Evolutionary conservation across 2,888 invertebrate species (phyloP).

Genomic region (Chouioia cunea): DNA sequence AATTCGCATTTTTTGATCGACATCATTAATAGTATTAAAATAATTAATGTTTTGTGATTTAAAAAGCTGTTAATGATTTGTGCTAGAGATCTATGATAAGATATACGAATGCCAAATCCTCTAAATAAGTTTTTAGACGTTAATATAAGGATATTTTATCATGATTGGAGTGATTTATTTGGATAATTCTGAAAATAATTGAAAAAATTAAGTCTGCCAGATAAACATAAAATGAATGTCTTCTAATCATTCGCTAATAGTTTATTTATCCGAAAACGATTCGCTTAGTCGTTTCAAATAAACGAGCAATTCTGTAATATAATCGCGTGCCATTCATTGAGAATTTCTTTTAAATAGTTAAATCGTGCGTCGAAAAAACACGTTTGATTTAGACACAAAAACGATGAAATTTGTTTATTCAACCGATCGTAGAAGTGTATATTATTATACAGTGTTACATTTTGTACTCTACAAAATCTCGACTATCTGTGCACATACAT

Average conservation of each 20-base stretch:
- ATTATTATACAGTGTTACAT: slow-evolving; percentile 44
- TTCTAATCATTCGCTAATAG: no score
- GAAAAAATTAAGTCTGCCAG: no score
- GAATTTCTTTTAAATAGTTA: slow-evolving; percentile 36
- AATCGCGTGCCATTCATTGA: slow-evolving; percentile 43
- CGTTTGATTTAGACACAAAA: slow-evolving; percentile 37
- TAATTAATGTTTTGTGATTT: slow-evolving; percentile 26
- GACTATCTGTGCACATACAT: slow-evolving; percentile 34
- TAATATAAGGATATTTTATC: slow-evolving; percentile 26
- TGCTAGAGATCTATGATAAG: slow-evolving; percentile 27
- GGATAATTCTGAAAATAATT: not conserved
- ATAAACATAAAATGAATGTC: no score
- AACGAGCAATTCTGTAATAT: slow-evolving; percentile 39
- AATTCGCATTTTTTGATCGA: slow-evolving; percentile 22
- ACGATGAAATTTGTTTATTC: slow-evolving; percentile 28
- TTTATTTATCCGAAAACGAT: not conserved
- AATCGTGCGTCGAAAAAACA: slow-evolving; percentile 39
- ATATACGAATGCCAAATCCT: slow-evolving; percentile 43
- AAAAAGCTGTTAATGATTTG: slow-evolving; percentile 23
- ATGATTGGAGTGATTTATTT: slow-evolving; percentile 42
- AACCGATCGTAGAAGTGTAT: slow-evolving; percentile 35
- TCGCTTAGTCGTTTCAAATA: slow-evolving; percentile 22
- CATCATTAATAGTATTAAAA: slow-evolving; percentile 25
- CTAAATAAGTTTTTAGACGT: slow-evolving; percentile 28
- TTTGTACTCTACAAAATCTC: slow-evolving; percentile 40